Base-by-base conservation (phyloP, 2,797 vertebrate genomes). In the Tangara arthus region DNA sequence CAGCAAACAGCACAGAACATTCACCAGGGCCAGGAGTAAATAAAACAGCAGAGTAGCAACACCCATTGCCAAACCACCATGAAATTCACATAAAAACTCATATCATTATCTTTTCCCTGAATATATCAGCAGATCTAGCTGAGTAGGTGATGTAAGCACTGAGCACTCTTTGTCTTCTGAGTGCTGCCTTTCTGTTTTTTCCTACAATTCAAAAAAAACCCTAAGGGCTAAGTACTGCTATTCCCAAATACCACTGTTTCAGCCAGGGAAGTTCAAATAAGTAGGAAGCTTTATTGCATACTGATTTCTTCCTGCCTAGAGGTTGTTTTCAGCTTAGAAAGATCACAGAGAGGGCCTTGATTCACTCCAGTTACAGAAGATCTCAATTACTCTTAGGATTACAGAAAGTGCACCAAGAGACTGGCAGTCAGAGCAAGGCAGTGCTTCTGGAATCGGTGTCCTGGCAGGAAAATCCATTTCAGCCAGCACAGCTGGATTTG, bases 221-320 rank as follows among this genome's bases (percentile, higher is more conserved):
- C 9, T 2, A 46, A 37, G 35, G 57, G 44, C 49, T 23, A 27
- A 59, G 28, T 11, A 27, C 22, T 26, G 16, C 20, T 19, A 11
- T 3, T 57, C 27, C 52, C 19, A 9, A 89, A 50, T 30, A 89
- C 3, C 20, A 75, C 7, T 64, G 24, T 47, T 68, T 49, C 65
- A 81, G 69, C 44, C 72, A 46, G n/a, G n/a, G 24, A 47, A 42
- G 30, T 66, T 86, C 49, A 91, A 94, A 96, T 75, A 57, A 89
- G 70, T 87, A 96, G 59, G 94, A 95, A 96, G 89, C 63, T 97
- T 97, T 97, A 96, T 96, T 96, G 91, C 93, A 89, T 91, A 75
- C 44, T 22, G 75, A 93, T 90, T 88, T 82, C 77, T 83, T 85
- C 72, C 86, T 78, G 91, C 68, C 77, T 79, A 77, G 57, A 80